These are phyloP conservation scores for Microtus obscurus DNA, from an alignment of 2,797 vertebrate genomes.

Conservation along the genomic window DNA sequence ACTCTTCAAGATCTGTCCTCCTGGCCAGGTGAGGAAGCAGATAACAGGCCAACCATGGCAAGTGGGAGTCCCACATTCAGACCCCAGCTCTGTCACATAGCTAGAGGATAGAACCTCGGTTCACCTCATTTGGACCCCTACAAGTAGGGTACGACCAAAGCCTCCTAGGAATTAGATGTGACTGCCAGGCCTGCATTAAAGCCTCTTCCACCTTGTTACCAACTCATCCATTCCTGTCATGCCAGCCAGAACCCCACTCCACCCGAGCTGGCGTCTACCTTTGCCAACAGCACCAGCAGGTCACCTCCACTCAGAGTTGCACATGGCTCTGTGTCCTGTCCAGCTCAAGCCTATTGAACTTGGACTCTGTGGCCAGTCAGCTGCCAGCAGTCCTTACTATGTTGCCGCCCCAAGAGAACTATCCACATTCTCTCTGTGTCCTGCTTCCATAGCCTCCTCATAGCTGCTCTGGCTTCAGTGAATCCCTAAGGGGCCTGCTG, in stretches of 20 bases:
- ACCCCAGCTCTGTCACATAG: neutral
- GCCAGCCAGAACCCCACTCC: neutral
- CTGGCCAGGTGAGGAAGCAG: too few species aligned
- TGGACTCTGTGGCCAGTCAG: neutral
- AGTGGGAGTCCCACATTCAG: neutral
- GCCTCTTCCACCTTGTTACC: too few species aligned
- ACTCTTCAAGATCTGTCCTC: neutral
- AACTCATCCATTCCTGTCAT: neutral
- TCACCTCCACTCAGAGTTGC: neutral
- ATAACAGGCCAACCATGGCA: neutral
- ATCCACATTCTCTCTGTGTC: neutral
- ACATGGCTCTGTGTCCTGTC: neutral
- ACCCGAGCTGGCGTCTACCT: neutral
- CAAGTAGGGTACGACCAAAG: neutral
- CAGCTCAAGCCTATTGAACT: neutral
- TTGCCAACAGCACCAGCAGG: neutral
- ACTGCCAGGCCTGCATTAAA: neutral
- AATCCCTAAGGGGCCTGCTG: conserved; percentile 82
- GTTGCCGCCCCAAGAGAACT: neutral
- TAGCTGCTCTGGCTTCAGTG: conserved; percentile 84
- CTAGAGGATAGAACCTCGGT: neutral
- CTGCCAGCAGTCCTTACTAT: conserved; percentile 77
- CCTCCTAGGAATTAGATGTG: neutral
- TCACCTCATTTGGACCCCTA: neutral
- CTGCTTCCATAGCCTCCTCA: conserved; percentile 84